phyloP scores from a whole-genome alignment of 2,888 invertebrate genomes.

The Trissolcus japonicus region DNA sequence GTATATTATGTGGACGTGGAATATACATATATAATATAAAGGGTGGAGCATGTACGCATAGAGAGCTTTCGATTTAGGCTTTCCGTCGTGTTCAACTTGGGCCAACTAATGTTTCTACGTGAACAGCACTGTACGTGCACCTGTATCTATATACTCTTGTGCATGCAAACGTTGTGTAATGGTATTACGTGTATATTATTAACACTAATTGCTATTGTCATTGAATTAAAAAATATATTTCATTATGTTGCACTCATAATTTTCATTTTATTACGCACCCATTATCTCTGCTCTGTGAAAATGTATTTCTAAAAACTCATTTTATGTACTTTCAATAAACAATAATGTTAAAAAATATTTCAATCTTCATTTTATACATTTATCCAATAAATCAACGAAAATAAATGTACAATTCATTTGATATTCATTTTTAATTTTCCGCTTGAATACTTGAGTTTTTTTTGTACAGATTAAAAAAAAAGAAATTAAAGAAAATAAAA shows the following conservation, averaged over 20 bases:
- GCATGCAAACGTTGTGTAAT: slow-evolving; percentile 16
- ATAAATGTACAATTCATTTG: too few species aligned
- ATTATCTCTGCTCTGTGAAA: too few species aligned
- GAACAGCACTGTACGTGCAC: slow-evolving; percentile 29
- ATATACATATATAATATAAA: slow-evolving; percentile 11
- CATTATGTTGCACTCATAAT: slow-evolving; percentile 2
- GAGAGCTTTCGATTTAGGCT: slow-evolving; percentile 56
- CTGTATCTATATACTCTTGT: slow-evolving; percentile 22
- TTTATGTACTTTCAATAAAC: too few species aligned
- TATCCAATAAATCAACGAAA: too few species aligned
- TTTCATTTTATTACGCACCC: background rate
- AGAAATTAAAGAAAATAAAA: too few species aligned
- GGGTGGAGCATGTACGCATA: slow-evolving; percentile 11
- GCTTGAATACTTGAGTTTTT: too few species aligned
- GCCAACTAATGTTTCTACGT: slow-evolving; percentile 40
- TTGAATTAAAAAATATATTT: slow-evolving; percentile 3
- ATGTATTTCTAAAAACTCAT: too few species aligned
- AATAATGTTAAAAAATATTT: too few species aligned
- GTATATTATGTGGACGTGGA: slow-evolving; percentile 3
- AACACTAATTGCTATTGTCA: slow-evolving; percentile 15
- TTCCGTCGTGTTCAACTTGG: slow-evolving; percentile 61
- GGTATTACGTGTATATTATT: slow-evolving; percentile 14
- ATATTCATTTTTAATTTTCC: too few species aligned
- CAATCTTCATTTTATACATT: too few species aligned
- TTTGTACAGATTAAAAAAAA: too few species aligned